Base-by-base conservation (phyloP, 1,140 invertebrate genomes). In the Bombus consobrinus region DNA sequence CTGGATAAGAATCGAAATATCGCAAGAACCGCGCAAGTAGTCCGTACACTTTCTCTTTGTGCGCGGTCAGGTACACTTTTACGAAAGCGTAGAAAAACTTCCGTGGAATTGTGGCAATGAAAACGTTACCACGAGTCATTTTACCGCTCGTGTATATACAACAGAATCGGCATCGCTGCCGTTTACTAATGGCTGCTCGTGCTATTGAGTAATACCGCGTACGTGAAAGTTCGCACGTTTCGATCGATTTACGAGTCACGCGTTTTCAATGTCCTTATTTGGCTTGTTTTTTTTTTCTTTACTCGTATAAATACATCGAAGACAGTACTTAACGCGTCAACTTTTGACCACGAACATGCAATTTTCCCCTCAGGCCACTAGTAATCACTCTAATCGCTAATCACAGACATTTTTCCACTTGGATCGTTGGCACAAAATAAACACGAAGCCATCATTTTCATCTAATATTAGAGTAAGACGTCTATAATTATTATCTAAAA, bases 11-110 rank as follows among this genome's bases (percentile, higher is more conserved):
- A 68, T 83, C 47, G 64, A 80, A 37, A 83, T 87, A 87, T 89
- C 88, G 87, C 86, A 85, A 87, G 86, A 84, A 81, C 83, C 62
- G 73, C 62, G 57, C 86, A 87, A 89, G 88, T 84, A 87, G 88
- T 82, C 78, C 88, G 81, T 82, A 53, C 71, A 89, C 88, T 89
- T 89, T 89, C 88, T 89, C 88, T 89, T 87, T 87, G 82, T 18
- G 74, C 83, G 83, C 72, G 76, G 83, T 81, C 83, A 85, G 83
- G 73, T 87, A 85, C 53, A 62, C 43, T 66, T 84, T 89, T 87
- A 81, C 75, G 77, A 87, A 81, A 85, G 86, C 82, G 82, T 87
- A 76, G n/a, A 87, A 84, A 79, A 84, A 82, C 80, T 82, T 66
- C 57, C 71, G 78, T 66, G 83, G 78, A 85, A 81, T 68, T 81